phyloP scores from a whole-genome alignment of 2,797 vertebrate genomes.

The Nothura maculosa region DNA sequence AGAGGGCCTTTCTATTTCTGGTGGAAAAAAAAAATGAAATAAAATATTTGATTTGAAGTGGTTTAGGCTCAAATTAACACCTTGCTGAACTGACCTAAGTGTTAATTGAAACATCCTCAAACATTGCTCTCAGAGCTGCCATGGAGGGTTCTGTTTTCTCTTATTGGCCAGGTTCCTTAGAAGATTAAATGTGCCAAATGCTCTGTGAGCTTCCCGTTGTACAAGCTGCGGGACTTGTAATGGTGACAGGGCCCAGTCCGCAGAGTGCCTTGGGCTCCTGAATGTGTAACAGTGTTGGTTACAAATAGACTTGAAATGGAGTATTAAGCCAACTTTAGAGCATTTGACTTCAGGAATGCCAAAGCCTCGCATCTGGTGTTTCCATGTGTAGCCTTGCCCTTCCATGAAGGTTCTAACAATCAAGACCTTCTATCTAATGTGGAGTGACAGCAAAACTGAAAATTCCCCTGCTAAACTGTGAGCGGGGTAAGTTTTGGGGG shows the following conservation, averaged over 20 bases:
- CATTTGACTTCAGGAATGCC: background rate
- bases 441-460: background rate
- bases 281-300: fast-evolving
- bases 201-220: background rate
- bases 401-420: background rate
- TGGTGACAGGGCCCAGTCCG: background rate
- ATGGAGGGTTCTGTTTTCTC: background rate
- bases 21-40: background rate
- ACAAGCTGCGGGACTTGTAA: background rate
- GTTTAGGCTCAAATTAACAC: background rate
- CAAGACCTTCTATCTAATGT: background rate
- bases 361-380: background rate
- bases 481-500: background rate
- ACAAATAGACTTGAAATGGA: background rate
- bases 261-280: background rate
- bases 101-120: background rate
- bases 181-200: background rate
- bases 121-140: background rate
- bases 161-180: background rate
- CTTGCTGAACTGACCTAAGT: background rate
- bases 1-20: background rate
- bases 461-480: background rate
- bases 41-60: background rate
- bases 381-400: background rate
- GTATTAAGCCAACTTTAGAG: background rate